Evolutionary conservation across 2,797 vertebrate species (phyloP), one percentile per base, ranked within the genome.

Genomic region (Melanotaenia maccullochi): DNA sequence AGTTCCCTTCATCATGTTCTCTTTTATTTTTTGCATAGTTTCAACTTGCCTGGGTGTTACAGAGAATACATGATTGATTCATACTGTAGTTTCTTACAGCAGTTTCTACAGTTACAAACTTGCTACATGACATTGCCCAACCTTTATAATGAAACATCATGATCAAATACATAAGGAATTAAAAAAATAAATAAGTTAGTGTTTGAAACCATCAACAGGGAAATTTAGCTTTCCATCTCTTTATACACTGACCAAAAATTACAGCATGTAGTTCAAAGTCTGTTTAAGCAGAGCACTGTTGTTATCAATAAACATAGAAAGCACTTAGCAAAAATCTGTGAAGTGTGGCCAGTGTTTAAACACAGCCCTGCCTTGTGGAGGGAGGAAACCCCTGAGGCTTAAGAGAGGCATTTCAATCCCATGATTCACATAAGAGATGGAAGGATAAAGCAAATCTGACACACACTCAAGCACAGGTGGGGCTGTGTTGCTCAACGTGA

Each of bases 391-490:
- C 85, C 76, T 56, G 61, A 82, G 71, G 79, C 87, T 83, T 87
- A 78, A 81, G 82, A 85, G 86, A 75, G 80, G 52, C 73, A 47
- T 89, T 87, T 90, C 87, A 84, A 71, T 87, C 76, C 68, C 61
- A 76, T 93, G 93, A 93, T 73, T 93, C 90, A 93, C 75, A 42
- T 49, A 14, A 30, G 65, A 67, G 66, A 67, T 57, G 52, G 68
- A 81, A 51, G 61, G 59, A 87, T 75, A 78, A 87, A 81, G 72
- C 74, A 57, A 84, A 85, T 86, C 75, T 72, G 51, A 71, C 59
- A 72, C 52, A 68, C 52, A 68, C 16, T 59, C 16, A 52, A 58
- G 71, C 7, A 42, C 36, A 82, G 83, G 83, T 71, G 68, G 49
- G 75, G 78, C 77, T 67, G 56, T 5, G 1, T 83, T 89, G 75